Base-by-base conservation (phyloP, 1,140 invertebrate genomes). In the Limonius californicus region DNA sequence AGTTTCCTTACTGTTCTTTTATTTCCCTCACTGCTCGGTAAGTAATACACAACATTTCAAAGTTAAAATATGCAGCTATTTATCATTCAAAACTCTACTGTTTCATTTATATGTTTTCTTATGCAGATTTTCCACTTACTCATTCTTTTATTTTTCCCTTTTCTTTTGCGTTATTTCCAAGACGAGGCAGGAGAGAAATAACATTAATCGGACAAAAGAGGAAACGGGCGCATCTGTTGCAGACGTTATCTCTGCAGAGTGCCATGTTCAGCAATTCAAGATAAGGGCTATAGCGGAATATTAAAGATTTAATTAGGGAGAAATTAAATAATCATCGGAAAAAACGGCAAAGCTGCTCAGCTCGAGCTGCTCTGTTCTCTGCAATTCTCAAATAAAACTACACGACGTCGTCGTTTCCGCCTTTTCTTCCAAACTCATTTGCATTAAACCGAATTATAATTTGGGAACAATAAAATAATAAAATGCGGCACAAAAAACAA, bases 11-110 rank as follows among this genome's bases (percentile, higher is more conserved):
- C 7, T 50, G 45, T 21, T 50, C 45, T 50, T 50, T 50, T 50
- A 50, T 50, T 50, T 19, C 12, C 16, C 16, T 50, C 19, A 50
- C 45, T 50, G 20, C 45, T 21, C 16, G 45, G 45, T 50, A 50
- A 50, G 45, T 50, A 50, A 50, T 50, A 50, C 45, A 50, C n/a
- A 39, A 39, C 45, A 50, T 19, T 50, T 50, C 45, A 50, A 50
- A 45, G 7, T 50, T 50, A 50, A 50, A 50, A 50, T 14, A 21
- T 18, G 14, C 8, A 19, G n/a, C 14, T 19, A 14, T 50, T 50
- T 50, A 50, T 50, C 45, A 50, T 50, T 19, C 16, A 21, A 50
- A 50, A 19, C 16, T 15, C 42, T n/a, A 45, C 16, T 18, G 16
- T 45, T n/a, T 45, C 42, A 45, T 45, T 45, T 45, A 18, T 45